These are phyloP conservation scores for Drosophila lacertosa DNA, from an alignment of 1,140 invertebrate species.

Conservation along the genomic window DNA sequence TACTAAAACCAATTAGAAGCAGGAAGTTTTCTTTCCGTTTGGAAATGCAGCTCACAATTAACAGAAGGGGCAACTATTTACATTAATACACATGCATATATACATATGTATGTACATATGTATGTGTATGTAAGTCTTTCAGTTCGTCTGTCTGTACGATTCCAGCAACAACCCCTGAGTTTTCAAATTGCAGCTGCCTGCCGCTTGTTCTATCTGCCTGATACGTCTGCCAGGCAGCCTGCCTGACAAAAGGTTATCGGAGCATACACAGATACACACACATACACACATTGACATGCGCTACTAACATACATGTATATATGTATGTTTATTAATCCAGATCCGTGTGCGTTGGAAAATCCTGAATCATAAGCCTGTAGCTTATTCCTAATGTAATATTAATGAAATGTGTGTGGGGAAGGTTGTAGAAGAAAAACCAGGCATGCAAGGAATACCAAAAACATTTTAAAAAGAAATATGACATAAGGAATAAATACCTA, in stretches of 20 bases:
- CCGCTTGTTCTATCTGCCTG: conserved; percentile 44
- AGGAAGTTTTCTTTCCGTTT: conserved; percentile 67
- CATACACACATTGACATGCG: background rate
- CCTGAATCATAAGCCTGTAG: background rate
- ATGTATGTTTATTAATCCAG: background rate
- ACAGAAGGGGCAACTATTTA: conserved; percentile 17
- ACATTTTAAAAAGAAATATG: too few species aligned
- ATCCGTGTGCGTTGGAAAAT: background rate
- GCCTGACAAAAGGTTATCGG: conserved; percentile 62
- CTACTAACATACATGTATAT: background rate
- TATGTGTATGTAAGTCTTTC: conserved; percentile 23
- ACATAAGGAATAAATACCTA: too few species aligned
- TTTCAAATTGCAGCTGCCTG: conserved; percentile 63
- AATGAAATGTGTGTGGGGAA: background rate
- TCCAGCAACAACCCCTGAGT: conserved; percentile 56
- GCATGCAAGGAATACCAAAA: too few species aligned
- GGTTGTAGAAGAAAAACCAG: too few species aligned
- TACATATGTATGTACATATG: conserved; percentile 27
- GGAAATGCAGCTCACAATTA: conserved; percentile 25
- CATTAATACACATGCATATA: background rate
- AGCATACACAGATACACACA: conserved; percentile 13
- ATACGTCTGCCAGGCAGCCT: conserved; percentile 37
- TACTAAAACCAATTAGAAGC: conserved; percentile 58
- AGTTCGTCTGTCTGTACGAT: conserved; percentile 13
- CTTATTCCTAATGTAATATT: background rate